Conservation (phyloP, 2,888 invertebrate species). For the Perizoma flavofasciatum region DNA sequence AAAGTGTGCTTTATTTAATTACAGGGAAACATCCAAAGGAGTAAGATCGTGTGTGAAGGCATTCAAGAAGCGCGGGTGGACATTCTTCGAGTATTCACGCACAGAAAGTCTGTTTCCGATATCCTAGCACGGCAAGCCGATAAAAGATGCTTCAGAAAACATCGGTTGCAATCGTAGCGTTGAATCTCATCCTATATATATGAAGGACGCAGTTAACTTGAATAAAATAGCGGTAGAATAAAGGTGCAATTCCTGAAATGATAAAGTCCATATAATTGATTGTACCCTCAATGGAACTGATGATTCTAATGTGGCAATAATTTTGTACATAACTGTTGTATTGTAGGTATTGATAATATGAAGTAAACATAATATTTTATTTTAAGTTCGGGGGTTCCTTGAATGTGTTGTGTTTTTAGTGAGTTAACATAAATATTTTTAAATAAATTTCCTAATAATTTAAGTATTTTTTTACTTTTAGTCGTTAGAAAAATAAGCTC, state of each 20-base stretch:
- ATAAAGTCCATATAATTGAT: constrained; percentile 35
- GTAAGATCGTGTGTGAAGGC: constrained; percentile 96
- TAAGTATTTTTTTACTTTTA: constrained; percentile 4
- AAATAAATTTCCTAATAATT: constrained; percentile 47
- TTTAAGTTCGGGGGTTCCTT: constrained; percentile 61
- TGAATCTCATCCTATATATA: constrained; percentile 37
- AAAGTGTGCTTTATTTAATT: constrained; percentile 12
- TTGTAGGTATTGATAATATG: constrained; percentile 44
- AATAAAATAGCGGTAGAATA: constrained; percentile 15
- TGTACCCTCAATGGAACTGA: constrained; percentile 37
- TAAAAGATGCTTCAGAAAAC: constrained; percentile 96
- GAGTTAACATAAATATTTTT: constrained; percentile 60
- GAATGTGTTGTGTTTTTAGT: constrained; percentile 65
- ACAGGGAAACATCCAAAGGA: constrained; percentile 97
- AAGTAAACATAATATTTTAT: constrained; percentile 42
- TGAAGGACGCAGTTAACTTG: constrained; percentile 24
- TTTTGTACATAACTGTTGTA: constrained; percentile 52
- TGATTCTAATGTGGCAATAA: constrained; percentile 38
- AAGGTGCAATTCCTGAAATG: constrained; percentile 38
- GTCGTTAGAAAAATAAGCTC: too few relatives aligned
- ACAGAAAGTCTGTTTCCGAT: constrained; percentile 94
- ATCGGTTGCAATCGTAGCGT: constrained; percentile 87
- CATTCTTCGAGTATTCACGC: constrained; percentile 95
- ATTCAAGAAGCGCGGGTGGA: constrained; percentile 94
- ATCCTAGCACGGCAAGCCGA: constrained; percentile 96